Conservation (phyloP, 2,113 vertebrate genomes). For the Gymnocephalus cernua region DNA sequence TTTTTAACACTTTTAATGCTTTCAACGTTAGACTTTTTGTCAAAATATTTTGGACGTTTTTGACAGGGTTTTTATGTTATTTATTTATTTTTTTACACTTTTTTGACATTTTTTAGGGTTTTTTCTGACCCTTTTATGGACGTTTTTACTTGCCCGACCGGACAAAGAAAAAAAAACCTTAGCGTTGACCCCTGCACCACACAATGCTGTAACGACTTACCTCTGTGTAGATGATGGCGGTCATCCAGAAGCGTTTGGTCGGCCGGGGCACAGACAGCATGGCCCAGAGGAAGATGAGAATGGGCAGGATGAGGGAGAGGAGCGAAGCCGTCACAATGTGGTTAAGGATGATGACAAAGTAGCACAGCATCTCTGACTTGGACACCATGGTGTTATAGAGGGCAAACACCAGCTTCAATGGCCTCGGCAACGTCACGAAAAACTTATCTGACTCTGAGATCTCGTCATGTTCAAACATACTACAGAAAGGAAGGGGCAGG, state of each 20-base stretch:
- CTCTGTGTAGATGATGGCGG: constrained; percentile 86
- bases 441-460: constrained; percentile 81
- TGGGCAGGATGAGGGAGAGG: constrained; percentile 80
- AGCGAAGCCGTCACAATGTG: constrained; percentile 82
- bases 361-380: constrained; percentile 84
- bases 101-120: too few species aligned
- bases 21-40: too few species aligned
- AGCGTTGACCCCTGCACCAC: neutral
- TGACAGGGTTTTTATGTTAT: too few species aligned
- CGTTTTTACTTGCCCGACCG: too few species aligned
- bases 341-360: constrained; percentile 83
- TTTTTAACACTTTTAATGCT: too few species aligned
- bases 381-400: constrained; percentile 78
- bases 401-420: constrained; percentile 78
- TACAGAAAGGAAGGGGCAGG: constrained; percentile 27
- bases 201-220: constrained; percentile 41
- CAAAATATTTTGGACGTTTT: too few species aligned
- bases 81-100: too few species aligned
- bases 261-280: constrained; percentile 85
- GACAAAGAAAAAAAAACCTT: too few species aligned
- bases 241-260: constrained; percentile 86
- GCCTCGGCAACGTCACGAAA: constrained; percentile 63
- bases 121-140: too few species aligned
- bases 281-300: constrained; percentile 84
- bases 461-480: constrained; percentile 78